These are phyloP conservation scores for Gambelia wislizenii DNA, from an alignment of 2,797 vertebrate species.

Conservation along the genomic window DNA sequence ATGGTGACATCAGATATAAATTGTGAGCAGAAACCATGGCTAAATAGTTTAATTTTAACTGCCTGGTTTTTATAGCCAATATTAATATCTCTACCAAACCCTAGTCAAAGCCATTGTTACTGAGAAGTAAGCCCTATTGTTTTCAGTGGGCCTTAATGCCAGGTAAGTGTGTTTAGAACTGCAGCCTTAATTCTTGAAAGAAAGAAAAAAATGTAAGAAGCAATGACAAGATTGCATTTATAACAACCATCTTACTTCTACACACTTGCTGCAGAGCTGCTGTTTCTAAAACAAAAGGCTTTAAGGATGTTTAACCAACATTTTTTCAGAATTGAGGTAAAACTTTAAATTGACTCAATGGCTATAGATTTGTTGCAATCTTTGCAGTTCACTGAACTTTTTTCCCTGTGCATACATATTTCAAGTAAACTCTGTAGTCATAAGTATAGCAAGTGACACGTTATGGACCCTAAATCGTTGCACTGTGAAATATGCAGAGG, in stretches of 20 bases:
- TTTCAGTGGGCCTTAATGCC: neutral
- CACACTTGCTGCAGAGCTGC: neutral
- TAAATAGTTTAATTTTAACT: neutral
- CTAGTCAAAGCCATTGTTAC: neutral
- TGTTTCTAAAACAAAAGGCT: slow-evolving; percentile 42
- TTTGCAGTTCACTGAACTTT: slow-evolving; percentile 80
- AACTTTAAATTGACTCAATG: slow-evolving; percentile 71
- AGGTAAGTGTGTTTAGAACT: neutral
- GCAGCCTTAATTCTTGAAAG: slow-evolving; percentile 5
- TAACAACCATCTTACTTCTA: neutral
- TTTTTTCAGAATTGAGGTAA: slow-evolving; percentile 67
- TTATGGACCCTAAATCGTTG: slow-evolving; percentile 82
- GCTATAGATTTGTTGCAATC: slow-evolving; percentile 76
- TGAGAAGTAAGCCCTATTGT: neutral
- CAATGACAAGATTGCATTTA: neutral
- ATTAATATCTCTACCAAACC: neutral
- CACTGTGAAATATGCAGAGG: slow-evolving; percentile 82
- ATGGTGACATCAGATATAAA: neutral
- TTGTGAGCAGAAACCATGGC: neutral
- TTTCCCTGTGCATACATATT: slow-evolving; percentile 78
- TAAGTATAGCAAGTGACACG: slow-evolving; percentile 81
- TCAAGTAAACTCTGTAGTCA: slow-evolving; percentile 79
- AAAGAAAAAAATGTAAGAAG: neutral
- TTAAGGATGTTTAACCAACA: slow-evolving; percentile 60
- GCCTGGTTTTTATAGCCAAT: neutral